A percentile compares a stretch with the other conserved stretches of the same genome.
Conservation (phyloP, 2,113 vertebrate species). For the Gymnarchus niloticus region DNA sequence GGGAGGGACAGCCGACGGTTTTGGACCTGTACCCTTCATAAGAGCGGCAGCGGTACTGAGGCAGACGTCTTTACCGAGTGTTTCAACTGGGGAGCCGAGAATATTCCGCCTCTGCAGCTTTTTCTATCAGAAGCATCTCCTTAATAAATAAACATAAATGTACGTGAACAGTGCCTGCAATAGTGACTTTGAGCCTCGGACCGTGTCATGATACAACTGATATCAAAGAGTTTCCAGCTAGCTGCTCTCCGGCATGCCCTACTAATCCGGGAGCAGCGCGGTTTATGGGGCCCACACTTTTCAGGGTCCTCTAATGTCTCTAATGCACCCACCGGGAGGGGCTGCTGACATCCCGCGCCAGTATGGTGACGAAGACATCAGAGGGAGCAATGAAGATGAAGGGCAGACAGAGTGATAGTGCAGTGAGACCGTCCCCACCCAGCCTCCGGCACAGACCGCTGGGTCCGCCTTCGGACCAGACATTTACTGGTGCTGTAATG, state of each 20-base stretch:
- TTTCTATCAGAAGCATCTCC: no score
- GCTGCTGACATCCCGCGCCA: background rate
- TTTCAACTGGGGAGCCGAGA: background rate
- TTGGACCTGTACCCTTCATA: background rate
- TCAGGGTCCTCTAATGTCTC: background rate
- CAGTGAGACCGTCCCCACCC: no score
- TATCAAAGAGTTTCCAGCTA: background rate
- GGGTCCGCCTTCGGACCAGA: background rate
- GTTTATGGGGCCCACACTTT: no score
- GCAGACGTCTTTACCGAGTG: background rate
- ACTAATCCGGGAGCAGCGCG: background rate
- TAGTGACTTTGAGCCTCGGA: background rate
- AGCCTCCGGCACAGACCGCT: background rate
- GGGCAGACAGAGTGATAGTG: background rate
- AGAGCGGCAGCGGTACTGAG: background rate
- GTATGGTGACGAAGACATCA: background rate
- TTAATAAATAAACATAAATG: no score
- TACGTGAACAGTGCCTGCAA: background rate
- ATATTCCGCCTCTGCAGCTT: background rate
- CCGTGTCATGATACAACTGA: background rate
- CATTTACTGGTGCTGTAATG: background rate
- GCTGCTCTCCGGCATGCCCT: background rate
- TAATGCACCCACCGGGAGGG: background rate
- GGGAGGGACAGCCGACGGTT: slow-evolving; percentile 1
- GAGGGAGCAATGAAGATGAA: background rate